phyloP scores from a whole-genome alignment of 2,113 vertebrate species.

The Boulengerochromis microlepis region DNA sequence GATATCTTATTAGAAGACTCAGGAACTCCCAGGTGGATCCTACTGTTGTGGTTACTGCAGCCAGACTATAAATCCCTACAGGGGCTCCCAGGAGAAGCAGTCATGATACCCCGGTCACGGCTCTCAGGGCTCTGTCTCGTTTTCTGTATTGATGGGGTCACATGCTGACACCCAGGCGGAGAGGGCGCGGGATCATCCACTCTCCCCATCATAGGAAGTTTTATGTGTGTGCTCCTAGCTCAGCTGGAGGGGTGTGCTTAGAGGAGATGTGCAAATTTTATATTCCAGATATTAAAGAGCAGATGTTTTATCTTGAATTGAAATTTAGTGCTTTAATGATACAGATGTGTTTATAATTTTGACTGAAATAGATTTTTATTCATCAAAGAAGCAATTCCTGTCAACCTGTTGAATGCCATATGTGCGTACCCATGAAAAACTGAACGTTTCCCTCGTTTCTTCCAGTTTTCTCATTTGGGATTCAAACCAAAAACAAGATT shows the following conservation, averaged over 20 bases:
- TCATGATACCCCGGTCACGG: constrained; percentile 1
- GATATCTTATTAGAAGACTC: background rate
- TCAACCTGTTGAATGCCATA: background rate
- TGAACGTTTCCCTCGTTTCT: background rate
- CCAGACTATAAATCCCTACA: constrained; percentile 13
- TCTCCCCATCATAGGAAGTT: background rate
- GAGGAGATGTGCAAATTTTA: background rate
- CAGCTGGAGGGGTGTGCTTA: background rate
- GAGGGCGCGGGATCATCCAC: background rate
- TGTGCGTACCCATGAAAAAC: background rate
- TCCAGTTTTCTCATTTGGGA: background rate
- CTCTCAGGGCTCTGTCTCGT: constrained; percentile 20
- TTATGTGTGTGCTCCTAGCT: background rate
- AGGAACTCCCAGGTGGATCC: background rate
- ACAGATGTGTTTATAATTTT: background rate
- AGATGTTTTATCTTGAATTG: background rate
- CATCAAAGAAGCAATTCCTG: fast-evolving
- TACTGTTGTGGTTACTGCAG: background rate
- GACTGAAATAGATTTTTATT: background rate
- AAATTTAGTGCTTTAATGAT: fast-evolving
- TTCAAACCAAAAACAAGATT: background rate
- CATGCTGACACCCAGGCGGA: background rate
- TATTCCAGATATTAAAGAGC: background rate
- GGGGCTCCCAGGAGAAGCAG: background rate
- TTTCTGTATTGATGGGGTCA: constrained; percentile 52